Evolutionary conservation across 30 jellyfish, hydroid and myxozoan genomes (phyloP).

Genomic region (Catostylus mosaicus): DNA sequence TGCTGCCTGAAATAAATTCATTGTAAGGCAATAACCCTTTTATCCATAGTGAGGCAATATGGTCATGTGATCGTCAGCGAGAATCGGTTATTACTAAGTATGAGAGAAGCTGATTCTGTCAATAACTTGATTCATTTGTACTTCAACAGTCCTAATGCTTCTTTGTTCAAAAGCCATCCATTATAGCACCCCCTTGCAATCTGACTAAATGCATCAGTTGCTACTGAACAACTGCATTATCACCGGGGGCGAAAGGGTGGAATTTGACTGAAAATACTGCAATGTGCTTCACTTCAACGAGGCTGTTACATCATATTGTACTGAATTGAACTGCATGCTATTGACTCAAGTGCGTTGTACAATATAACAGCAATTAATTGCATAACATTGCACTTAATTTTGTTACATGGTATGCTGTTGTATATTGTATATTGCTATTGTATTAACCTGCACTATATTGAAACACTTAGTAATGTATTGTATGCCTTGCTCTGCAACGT

Average conservation of each 20-base stretch:
- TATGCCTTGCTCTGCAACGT: background rate
- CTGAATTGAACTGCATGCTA: background rate
- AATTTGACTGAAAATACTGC: background rate
- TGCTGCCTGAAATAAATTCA: slow-evolving; percentile 32
- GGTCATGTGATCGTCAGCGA: too few species aligned
- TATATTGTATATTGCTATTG: background rate
- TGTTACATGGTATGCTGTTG: background rate
- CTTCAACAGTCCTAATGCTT: background rate
- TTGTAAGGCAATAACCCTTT: background rate
- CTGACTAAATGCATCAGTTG: background rate
- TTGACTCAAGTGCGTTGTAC: background rate
- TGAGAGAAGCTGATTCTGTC: background rate
- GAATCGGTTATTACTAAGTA: background rate
- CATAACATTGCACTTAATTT: background rate
- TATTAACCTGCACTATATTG: background rate
- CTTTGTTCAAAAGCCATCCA: background rate
- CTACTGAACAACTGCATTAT: background rate
- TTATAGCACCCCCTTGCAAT: background rate
- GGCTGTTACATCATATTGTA: background rate
- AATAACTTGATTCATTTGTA: background rate
- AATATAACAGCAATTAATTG: background rate
- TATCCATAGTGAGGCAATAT: too few species aligned
- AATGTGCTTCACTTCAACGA: background rate
- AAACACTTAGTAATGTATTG: background rate
- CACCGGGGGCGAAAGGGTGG: background rate